These are phyloP conservation scores for Marmota monax DNA, from an alignment of 2,113 vertebrate species.

Conservation along the genomic window DNA sequence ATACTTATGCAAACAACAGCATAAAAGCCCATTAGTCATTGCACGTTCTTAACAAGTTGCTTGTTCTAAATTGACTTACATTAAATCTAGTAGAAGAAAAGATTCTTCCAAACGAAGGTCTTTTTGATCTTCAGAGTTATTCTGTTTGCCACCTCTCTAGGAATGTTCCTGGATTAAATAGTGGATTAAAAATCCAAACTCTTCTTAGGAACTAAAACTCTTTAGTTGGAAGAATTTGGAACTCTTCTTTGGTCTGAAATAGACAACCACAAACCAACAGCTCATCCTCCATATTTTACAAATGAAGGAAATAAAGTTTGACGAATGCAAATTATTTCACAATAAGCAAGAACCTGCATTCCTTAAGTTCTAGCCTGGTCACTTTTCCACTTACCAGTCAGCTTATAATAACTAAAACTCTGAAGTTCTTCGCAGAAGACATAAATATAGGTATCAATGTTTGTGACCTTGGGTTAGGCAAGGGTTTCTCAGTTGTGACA, in stretches of 20 bases:
- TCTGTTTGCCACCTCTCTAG: not conserved
- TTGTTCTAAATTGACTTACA: constrained; percentile 10
- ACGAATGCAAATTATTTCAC: not conserved
- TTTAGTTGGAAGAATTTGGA: not conserved
- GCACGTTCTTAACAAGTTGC: not conserved
- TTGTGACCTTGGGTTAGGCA: not conserved
- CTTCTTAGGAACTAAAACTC: no score
- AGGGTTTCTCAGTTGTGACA: not conserved
- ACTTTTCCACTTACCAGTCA: not conserved
- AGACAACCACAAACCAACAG: not conserved
- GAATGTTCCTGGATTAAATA: constrained; percentile 10
- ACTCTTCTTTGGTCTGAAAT: not conserved
- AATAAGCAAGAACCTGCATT: not conserved
- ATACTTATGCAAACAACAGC: not conserved
- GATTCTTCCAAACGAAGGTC: not conserved
- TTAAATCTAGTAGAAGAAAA: not conserved
- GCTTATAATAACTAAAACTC: not conserved
- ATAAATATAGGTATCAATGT: not conserved
- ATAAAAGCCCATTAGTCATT: not conserved
- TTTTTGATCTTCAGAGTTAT: not conserved
- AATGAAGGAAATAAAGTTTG: not conserved
- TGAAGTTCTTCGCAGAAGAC: not conserved
- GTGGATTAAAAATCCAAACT: not conserved
- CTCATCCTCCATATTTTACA: not conserved
- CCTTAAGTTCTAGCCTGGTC: not conserved